Conservation (phyloP, 2,113 vertebrate species). For the Notechis scutatus region DNA sequence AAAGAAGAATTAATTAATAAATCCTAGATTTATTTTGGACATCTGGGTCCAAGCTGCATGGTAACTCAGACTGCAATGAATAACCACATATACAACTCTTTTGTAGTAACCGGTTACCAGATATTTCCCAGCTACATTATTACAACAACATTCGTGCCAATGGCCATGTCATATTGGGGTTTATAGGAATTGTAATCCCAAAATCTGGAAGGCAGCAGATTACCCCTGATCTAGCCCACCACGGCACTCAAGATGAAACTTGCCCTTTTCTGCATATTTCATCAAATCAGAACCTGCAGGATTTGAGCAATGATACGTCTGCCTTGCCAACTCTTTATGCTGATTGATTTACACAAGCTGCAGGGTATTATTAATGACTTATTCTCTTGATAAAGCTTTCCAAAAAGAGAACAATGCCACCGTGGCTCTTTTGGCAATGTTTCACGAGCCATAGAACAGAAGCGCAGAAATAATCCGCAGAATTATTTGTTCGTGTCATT, state of each 20-base stretch:
- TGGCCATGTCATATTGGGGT: not conserved
- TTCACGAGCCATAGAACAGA: not conserved
- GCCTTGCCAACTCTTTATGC: not conserved
- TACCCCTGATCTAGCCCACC: not conserved
- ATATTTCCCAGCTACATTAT: not conserved
- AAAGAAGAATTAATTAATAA: not conserved
- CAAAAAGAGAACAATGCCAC: not conserved
- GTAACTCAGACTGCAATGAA: not conserved
- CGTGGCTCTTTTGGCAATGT: not conserved
- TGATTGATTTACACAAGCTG: not conserved
- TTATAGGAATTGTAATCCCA: not conserved
- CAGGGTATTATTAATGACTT: not conserved
- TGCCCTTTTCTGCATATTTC: not conserved
- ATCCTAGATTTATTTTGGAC: not conserved
- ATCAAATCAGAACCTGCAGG: not conserved
- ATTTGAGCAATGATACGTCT: not conserved
- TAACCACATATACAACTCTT: not conserved
- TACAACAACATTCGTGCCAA: not conserved
- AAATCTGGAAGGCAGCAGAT: not conserved
- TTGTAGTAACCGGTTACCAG: not conserved
- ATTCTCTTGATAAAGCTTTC: not conserved
- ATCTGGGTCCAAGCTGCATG: not conserved
- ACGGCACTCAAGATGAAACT: not conserved
- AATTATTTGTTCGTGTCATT: not conserved
- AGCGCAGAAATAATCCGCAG: not conserved